Evolutionary conservation across 2,797 vertebrate species (phyloP).

Genomic region (Takifugu ocellatus): DNA sequence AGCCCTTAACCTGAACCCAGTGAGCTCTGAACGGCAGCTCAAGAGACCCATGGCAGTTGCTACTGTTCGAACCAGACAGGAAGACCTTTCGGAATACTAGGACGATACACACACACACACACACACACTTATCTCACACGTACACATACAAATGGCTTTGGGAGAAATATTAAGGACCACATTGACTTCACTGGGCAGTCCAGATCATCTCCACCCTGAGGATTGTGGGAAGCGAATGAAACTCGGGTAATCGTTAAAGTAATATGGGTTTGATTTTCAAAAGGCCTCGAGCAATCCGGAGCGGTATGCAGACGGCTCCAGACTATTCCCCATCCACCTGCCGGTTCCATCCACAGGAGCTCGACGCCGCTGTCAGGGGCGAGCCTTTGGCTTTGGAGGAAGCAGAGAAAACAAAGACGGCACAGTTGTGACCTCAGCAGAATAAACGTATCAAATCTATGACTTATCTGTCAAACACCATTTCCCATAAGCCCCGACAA

Average conservation of each 20-base stretch:
- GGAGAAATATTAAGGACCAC: conserved; percentile 77
- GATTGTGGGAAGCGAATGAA: conserved; percentile 84
- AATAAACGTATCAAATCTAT: neutral
- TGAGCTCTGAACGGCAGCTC: conserved; percentile 32
- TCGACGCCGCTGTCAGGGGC: conserved; percentile 87
- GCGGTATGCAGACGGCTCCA: conserved; percentile 74
- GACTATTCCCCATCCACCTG: conserved; percentile 76
- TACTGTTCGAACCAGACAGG: conserved; percentile 60
- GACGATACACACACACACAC: conserved; percentile 59
- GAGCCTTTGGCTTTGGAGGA: conserved; percentile 88
- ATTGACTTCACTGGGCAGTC: conserved; percentile 84
- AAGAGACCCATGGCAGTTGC: conserved; percentile 48
- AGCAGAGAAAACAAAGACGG: conserved; percentile 8
- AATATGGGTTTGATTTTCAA: conserved; percentile 80
- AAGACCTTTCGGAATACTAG: conserved; percentile 82
- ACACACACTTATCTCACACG: neutral
- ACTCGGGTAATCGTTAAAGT: conserved; percentile 66
- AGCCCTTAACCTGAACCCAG: conserved; percentile 77
- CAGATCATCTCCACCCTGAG: conserved; percentile 92
- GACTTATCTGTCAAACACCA: neutral
- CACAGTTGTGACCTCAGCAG: neutral
- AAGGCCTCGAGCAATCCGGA: conserved; percentile 93
- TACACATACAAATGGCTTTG: conserved; percentile 86
- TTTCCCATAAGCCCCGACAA: neutral
- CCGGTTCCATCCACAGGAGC: conserved; percentile 77